Conservation (phyloP, 1,140 invertebrate species). For the Lerema accius region DNA sequence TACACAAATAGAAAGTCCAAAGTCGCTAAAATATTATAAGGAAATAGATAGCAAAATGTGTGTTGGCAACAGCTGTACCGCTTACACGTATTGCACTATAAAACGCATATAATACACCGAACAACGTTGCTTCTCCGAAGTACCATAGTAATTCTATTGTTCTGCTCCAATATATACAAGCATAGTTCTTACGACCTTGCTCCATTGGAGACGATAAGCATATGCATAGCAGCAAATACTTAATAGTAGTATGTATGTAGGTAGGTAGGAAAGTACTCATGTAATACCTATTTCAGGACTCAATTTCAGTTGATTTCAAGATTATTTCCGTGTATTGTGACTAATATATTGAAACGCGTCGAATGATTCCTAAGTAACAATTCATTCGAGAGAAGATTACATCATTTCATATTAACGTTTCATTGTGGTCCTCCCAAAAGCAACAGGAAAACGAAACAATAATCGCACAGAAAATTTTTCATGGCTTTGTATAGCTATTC, state of each 20-base stretch:
- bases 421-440: too few relatives aligned
- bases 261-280: too few relatives aligned
- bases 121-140: conserved; percentile 15
- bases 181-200: conserved; percentile 42
- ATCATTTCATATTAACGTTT: too few relatives aligned
- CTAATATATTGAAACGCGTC: too few relatives aligned
- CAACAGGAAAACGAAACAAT: too few relatives aligned
- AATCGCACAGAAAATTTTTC: background rate
- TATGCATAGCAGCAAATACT: background rate
- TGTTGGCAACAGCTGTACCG: conserved; percentile 13
- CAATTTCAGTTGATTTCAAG: too few relatives aligned
- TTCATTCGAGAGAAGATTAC: background rate
- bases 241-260: too few relatives aligned
- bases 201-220: conserved; percentile 20
- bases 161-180: conserved; percentile 23
- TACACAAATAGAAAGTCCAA: background rate
- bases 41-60: conserved; percentile 6
- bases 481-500: conserved; percentile 21
- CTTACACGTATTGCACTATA: conserved; percentile 17
- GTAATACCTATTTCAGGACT: too few relatives aligned
- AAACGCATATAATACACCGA: conserved; percentile 25
- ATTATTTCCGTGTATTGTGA: too few relatives aligned
- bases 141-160: conserved; percentile 16
- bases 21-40: conserved; percentile 14
- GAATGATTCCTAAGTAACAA: too few relatives aligned